Conservation (phyloP, 2,113 vertebrate species). For the Meles meles region DNA sequence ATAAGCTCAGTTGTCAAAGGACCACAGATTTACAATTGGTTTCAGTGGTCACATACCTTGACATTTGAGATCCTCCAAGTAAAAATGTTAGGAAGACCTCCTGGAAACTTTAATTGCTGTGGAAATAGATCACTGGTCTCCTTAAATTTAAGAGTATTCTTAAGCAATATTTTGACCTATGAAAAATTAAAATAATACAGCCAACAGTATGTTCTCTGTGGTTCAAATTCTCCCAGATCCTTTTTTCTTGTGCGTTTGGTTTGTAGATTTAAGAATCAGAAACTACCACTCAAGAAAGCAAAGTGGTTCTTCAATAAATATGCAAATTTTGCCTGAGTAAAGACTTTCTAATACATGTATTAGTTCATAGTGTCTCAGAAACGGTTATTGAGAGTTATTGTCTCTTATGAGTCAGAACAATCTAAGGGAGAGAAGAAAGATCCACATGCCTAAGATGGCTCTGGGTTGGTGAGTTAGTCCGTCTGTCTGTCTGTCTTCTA, state of each 20-base stretch:
- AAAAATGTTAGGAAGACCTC: not conserved
- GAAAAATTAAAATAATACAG: not conserved
- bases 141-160: not conserved
- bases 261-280: not conserved
- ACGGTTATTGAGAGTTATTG: not conserved
- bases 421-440: not conserved
- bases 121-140: not conserved
- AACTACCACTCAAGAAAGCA: not conserved
- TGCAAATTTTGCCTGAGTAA: not conserved
- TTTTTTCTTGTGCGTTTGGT: not conserved
- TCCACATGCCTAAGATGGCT: not conserved
- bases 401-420: not conserved
- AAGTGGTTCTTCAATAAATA: not conserved
- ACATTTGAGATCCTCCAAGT: not conserved
- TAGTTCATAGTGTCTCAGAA: not conserved
- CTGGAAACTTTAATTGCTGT: not conserved
- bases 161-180: not conserved
- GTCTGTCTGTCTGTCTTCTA: not conserved
- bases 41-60: not conserved
- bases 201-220: not conserved
- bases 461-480: not conserved
- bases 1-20: slow-evolving; percentile 9
- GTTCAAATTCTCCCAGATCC: not conserved
- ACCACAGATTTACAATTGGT: not conserved
- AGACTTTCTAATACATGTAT: not conserved